These are phyloP conservation scores for Elgaria multicarinata DNA, from an alignment of 2,113 vertebrate species.

Conservation along the genomic window DNA sequence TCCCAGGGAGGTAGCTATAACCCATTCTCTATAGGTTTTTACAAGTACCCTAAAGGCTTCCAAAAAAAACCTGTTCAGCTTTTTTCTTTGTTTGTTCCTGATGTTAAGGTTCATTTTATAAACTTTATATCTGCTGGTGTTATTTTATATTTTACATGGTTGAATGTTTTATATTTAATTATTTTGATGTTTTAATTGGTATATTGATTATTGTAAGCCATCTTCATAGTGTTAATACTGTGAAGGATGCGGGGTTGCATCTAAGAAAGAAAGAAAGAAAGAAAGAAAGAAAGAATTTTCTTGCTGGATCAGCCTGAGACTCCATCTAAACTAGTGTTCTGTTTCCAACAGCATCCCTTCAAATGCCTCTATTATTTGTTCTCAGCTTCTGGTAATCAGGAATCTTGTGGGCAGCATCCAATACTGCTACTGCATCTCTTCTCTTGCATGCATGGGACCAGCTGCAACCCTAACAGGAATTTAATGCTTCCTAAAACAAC, in stretches of 20 bases:
- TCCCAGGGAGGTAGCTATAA: not conserved
- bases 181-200: not conserved
- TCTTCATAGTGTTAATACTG: not conserved
- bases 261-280: not conserved
- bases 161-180: not conserved
- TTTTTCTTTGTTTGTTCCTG: not conserved
- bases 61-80: no score
- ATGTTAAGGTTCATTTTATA: not conserved
- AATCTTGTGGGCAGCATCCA: not conserved
- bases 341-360: not conserved
- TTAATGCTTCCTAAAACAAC: no score
- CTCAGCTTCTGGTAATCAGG: not conserved
- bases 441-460: no score
- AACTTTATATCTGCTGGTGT: not conserved
- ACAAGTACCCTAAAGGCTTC: not conserved
- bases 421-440: no score
- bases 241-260: not conserved
- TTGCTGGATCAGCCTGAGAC: not conserved
- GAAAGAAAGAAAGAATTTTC: not conserved
- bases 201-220: not conserved
- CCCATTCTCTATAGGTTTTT: no score
- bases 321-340: not conserved
- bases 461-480: no score
- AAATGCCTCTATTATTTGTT: not conserved
- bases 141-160: not conserved